Conservation (phyloP, 2,113 vertebrate species). For the Syngnathus typhle region DNA sequence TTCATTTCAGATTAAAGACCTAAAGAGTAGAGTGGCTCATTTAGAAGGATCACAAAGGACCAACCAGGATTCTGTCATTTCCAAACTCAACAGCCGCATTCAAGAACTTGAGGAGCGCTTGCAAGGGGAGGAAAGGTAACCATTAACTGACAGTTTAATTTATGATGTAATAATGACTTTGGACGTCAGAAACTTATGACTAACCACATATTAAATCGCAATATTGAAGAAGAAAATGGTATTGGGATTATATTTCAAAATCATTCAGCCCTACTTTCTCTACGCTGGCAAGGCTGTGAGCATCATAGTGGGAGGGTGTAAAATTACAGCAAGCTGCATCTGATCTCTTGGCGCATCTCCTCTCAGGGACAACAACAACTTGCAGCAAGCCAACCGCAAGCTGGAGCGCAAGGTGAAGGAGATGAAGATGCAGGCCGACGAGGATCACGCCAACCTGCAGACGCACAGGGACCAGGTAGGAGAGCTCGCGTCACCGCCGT, state of each 20-base stretch:
- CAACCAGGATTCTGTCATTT: constrained; percentile 83
- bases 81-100: constrained; percentile 82
- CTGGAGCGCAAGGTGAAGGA: constrained; percentile 94
- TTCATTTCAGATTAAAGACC: constrained; percentile 81
- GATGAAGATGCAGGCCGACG: constrained; percentile 87
- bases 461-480: constrained; percentile 87
- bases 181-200: too few relatives aligned
- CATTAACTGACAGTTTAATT: background rate
- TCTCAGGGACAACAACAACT: constrained; percentile 81
- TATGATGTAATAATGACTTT: background rate
- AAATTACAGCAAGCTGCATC: constrained; percentile 38
- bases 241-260: too few relatives aligned
- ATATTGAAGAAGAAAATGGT: too few relatives aligned
- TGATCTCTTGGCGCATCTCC: constrained; percentile 24
- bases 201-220: too few relatives aligned
- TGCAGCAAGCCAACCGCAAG: constrained; percentile 85
- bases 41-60: constrained; percentile 84
- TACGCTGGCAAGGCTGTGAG: constrained; percentile 24
- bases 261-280: constrained; percentile 3
- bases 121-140: constrained; percentile 84
- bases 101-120: constrained; percentile 84
- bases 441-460: constrained; percentile 82
- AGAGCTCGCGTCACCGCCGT: background rate
- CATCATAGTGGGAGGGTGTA: constrained; percentile 26
- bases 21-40: constrained; percentile 83